Evolutionary conservation across 2,888 invertebrate species (phyloP).

Genomic region (Ctena decussata): DNA sequence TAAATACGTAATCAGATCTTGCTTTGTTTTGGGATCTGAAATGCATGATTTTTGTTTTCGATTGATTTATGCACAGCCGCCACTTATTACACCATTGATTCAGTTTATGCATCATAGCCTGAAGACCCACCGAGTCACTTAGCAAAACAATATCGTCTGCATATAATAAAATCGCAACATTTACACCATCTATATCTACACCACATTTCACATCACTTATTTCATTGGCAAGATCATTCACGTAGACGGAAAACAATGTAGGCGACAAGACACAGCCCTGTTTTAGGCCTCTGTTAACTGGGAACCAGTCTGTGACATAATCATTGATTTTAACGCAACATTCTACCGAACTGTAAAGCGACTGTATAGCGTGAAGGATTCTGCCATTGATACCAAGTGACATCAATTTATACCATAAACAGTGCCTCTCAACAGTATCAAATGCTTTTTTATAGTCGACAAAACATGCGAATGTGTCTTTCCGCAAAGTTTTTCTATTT

Average conservation of each 20-base stretch:
- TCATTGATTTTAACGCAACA: conserved; percentile 13
- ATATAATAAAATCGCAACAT: conserved; percentile 20
- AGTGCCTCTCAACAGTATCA: conserved; percentile 32
- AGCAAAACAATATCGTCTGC: conserved; percentile 44
- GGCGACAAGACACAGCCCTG: conserved; percentile 41
- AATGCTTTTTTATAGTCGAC: conserved; percentile 39
- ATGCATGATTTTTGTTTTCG: conserved; percentile 35
- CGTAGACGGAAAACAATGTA: conserved; percentile 27
- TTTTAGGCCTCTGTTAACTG: conserved; percentile 16
- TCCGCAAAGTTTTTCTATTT: neutral
- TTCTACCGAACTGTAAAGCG: conserved; percentile 1
- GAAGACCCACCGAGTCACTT: neutral
- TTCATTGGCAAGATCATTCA: conserved; percentile 35
- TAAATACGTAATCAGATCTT: neutral
- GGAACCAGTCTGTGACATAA: conserved; percentile 12
- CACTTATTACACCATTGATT: conserved; percentile 27
- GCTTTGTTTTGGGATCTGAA: conserved; percentile 3
- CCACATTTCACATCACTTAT: conserved; percentile 13
- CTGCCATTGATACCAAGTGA: conserved; percentile 28
- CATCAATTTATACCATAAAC: conserved; percentile 23
- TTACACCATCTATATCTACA: conserved; percentile 8
- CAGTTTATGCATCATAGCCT: conserved; percentile 16
- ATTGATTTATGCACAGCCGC: conserved; percentile 19
- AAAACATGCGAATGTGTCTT: conserved; percentile 29
- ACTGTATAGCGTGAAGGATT: conserved; percentile 29